phyloP scores from a whole-genome alignment of 2,113 vertebrate genomes.

The Acinonyx jubatus region DNA sequence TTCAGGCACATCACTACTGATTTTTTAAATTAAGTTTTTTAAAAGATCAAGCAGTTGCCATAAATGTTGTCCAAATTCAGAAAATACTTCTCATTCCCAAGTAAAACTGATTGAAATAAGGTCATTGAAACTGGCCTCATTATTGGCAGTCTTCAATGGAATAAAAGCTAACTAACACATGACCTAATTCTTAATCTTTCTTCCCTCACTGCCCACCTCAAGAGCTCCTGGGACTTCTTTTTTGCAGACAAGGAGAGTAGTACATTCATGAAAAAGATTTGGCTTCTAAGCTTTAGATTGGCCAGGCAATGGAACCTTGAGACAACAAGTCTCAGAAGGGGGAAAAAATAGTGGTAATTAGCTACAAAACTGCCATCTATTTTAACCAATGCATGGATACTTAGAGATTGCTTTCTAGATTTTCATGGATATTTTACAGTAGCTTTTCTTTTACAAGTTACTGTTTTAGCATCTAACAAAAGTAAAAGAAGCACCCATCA shows the following conservation, averaged over 20 bases:
- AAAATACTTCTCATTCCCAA: not conserved
- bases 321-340: not conserved
- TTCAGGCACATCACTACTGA: conserved; percentile 65
- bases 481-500: conserved; percentile 69
- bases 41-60: conserved; percentile 68
- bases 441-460: not conserved
- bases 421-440: not conserved
- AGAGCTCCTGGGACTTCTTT: not conserved
- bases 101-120: conserved; percentile 23
- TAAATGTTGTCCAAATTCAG: not conserved
- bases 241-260: not conserved
- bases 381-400: not conserved
- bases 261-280: not conserved
- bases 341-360: not conserved
- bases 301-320: not conserved
- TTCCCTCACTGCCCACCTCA: not conserved
- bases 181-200: not conserved
- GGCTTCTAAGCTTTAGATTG: not conserved
- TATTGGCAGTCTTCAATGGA: conserved; percentile 6
- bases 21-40: conserved; percentile 79
- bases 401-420: not conserved
- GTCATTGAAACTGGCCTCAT: not conserved
- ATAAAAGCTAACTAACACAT: not conserved
- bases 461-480: conserved; percentile 72
- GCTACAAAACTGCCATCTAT: not conserved